Evolutionary conservation across 2,113 vertebrate species (phyloP).

Genomic region (Proterorhinus semilunaris): DNA sequence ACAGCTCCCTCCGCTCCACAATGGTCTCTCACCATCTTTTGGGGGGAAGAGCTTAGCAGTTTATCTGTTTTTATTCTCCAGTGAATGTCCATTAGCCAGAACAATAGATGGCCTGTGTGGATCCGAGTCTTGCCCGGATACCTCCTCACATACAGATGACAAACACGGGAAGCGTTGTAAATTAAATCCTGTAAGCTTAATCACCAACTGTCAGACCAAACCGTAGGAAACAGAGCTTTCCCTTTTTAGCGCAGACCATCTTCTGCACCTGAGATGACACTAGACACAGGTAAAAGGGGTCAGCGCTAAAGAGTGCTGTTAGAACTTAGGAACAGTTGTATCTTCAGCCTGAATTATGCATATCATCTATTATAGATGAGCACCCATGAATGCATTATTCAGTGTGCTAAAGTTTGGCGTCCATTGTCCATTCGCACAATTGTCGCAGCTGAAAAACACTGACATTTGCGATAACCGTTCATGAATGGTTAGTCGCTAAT

Average conservation of each 20-base stretch:
- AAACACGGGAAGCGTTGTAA: no score
- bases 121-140: no score
- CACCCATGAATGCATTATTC: constrained; percentile 52
- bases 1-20: no score
- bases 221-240: neutral
- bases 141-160: no score
- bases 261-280: constrained; percentile 7
- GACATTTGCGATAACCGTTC: constrained; percentile 40
- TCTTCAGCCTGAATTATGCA: constrained; percentile 43
- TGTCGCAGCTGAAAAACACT: constrained; percentile 34
- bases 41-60: no score
- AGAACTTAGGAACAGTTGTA: constrained; percentile 40
- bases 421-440: constrained; percentile 51
- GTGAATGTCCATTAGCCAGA: no score
- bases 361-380: constrained; percentile 44
- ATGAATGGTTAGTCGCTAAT: constrained; percentile 35
- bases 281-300: neutral
- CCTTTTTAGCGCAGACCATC: neutral
- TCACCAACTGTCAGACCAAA: neutral
- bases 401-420: constrained; percentile 25
- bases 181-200: no score
- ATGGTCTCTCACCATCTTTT: no score
- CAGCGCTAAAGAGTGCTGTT: constrained; percentile 22
- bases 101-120: no score
- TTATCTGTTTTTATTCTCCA: no score